A percentile compares a stretch with the other conserved stretches of the same genome.
Conservation (phyloP, 2,888 invertebrate genomes). For the Exephanes ischioxanthus region DNA sequence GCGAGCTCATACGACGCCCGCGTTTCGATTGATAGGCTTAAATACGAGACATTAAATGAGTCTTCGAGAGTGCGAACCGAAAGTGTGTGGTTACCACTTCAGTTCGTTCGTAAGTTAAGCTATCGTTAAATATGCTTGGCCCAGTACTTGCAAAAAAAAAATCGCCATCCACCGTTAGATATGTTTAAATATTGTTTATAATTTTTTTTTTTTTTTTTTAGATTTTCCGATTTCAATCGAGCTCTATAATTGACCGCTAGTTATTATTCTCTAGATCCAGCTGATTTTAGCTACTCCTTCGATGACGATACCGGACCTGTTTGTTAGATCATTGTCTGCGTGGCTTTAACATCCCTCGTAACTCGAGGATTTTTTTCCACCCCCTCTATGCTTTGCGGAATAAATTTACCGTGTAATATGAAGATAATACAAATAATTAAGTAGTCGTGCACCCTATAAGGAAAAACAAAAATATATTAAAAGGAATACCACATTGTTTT, state of each 20-base stretch:
- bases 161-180: slow-evolving; percentile 49
- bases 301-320: slow-evolving; percentile 14
- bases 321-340: slow-evolving; percentile 25
- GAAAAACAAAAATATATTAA: slow-evolving; percentile 42
- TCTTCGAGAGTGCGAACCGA: slow-evolving; percentile 1
- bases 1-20: background rate
- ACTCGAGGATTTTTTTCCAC: slow-evolving; percentile 5
- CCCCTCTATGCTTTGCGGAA: slow-evolving; percentile 25
- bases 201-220: slow-evolving; percentile 23
- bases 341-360: background rate
- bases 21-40: slow-evolving; percentile 15
- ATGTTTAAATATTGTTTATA: slow-evolving; percentile 37
- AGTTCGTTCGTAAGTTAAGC: slow-evolving; percentile 42
- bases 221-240: slow-evolving; percentile 17
- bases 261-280: slow-evolving; percentile 32
- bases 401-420: slow-evolving; percentile 52
- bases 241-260: slow-evolving; percentile 35
- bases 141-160: slow-evolving; percentile 58
- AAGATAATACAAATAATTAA: slow-evolving; percentile 52
- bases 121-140: slow-evolving; percentile 58
- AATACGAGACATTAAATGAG: slow-evolving; percentile 4
- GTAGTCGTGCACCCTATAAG: slow-evolving; percentile 60
- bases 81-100: slow-evolving; percentile 17
- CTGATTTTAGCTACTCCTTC: slow-evolving; percentile 44
- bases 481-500: slow-evolving; percentile 71